Base-by-base conservation (phyloP, 1,140 invertebrate genomes). In the Trialeurodes vaporariorum region DNA sequence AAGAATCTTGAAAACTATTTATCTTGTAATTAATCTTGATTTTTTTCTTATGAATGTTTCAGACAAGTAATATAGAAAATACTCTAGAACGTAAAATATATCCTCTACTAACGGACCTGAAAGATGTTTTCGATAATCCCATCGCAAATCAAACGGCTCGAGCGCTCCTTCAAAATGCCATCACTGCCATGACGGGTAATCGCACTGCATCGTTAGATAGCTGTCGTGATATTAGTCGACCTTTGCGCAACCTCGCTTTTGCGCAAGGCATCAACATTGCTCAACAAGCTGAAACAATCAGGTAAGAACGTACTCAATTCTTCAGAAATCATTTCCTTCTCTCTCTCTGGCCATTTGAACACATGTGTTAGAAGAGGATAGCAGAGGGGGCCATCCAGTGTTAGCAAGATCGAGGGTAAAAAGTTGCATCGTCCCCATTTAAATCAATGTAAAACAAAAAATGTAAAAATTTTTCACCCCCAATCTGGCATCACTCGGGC, bases 101-200 rank as follows among this genome's bases (percentile, higher is more conserved):
- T 21, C 83, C 83, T 0, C 85, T 89, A 62, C 73, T 92, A 59
- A 85, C 83, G 1, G 81, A 88, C 22, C 76, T 92, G 59, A 81
- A 84, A 17, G 88, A 90, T 73, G 85, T 86, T 1, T 85, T 92
- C 70, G 87, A 90, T 73, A 83, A 83, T 64, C 87, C 88, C 1
- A 85, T 88, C 0, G 83, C 83, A 60, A 92, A 92, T 77, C 85
- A 87, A 73, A 90, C 89, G 0, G 83, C 87, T 24, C 78, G 88
- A 23, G 84, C 83, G 25, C 80, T 83, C 70, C 77, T 90, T 60
- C 81, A 89, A 68, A 77, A 81, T 1, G 85, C 86, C 49, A 77
- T 90, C n/a, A 83, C 83, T 1, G 82, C 81, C 65, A 83, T 90
- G 71, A 80, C 85, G 67, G 83, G 85, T 65, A 91, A 91, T 75